phyloP scores from a whole-genome alignment of 2,888 invertebrate genomes.

The Crocallis elinguaria region DNA sequence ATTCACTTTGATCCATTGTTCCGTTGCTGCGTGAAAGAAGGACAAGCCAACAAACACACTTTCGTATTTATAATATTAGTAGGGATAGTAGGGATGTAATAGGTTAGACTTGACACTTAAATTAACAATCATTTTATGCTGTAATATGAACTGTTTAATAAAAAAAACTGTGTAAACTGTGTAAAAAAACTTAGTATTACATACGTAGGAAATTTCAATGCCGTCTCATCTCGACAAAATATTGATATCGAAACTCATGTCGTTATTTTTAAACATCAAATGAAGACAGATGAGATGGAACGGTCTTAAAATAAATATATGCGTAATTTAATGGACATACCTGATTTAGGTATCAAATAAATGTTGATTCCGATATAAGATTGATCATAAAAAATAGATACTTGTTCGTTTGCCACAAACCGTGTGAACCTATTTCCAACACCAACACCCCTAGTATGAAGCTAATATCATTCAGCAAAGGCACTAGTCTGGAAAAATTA shows the following conservation, averaged over 20 bases:
- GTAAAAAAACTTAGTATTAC: no score
- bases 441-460: constrained; percentile 55
- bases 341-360: constrained; percentile 5
- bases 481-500: constrained; percentile 79
- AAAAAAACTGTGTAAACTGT: no score
- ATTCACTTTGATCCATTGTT: no score
- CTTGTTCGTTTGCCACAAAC: constrained; percentile 7
- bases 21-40: no score
- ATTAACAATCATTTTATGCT: no score
- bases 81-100: no score
- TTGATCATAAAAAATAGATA: constrained; percentile 1
- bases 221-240: not conserved
- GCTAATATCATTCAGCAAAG: constrained; percentile 66
- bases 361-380: not conserved
- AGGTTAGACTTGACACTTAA: no score
- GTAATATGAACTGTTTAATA: no score
- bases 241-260: not conserved
- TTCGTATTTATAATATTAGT: no score
- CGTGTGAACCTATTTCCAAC: constrained; percentile 32
- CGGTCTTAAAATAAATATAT: constrained; percentile 3
- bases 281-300: not conserved
- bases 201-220: no score
- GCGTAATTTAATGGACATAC: not conserved
- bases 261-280: not conserved
- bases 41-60: no score